These are phyloP conservation scores for Erebia epiphron DNA, from an alignment of 2,888 invertebrate genomes.

Conservation along the genomic window DNA sequence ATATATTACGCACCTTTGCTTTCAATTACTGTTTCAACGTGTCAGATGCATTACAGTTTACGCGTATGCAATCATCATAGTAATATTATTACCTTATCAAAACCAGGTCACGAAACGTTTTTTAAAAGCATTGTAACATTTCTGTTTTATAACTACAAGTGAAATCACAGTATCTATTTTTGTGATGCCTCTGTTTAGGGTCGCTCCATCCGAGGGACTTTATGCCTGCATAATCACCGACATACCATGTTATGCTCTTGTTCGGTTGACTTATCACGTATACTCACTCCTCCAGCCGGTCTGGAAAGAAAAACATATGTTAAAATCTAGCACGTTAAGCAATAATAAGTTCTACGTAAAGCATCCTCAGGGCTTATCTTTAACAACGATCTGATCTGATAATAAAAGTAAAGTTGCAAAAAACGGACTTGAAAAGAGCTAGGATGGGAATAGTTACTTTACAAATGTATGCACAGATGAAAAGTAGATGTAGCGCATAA, in stretches of 20 bases:
- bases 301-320: slow-evolving; percentile 83
- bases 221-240: slow-evolving; percentile 48
- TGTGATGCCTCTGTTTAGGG: slow-evolving; percentile 52
- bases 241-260: slow-evolving; percentile 52
- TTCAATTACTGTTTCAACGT: slow-evolving; percentile 20
- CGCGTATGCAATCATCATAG: neutral
- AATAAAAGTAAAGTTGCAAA: neutral
- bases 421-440: neutral
- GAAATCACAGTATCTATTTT: slow-evolving; percentile 67
- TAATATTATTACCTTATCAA: neutral
- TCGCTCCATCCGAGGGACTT: slow-evolving; percentile 46
- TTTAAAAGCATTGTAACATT: slow-evolving; percentile 20
- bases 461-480: neutral
- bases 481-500: neutral
- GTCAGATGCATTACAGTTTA: neutral
- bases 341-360: neutral
- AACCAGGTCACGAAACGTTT: slow-evolving; percentile 6
- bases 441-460: neutral
- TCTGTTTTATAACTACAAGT: slow-evolving; percentile 44
- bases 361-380: slow-evolving; percentile 1
- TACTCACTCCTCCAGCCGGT: slow-evolving; percentile 96
- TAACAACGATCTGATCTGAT: slow-evolving; percentile 3
- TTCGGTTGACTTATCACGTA: slow-evolving; percentile 90
- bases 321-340: slow-evolving; percentile 31
- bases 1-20: slow-evolving; percentile 1